Evolutionary conservation across 1,140 invertebrate species (phyloP).

Genomic region (Mizuhopecten yessoensis): DNA sequence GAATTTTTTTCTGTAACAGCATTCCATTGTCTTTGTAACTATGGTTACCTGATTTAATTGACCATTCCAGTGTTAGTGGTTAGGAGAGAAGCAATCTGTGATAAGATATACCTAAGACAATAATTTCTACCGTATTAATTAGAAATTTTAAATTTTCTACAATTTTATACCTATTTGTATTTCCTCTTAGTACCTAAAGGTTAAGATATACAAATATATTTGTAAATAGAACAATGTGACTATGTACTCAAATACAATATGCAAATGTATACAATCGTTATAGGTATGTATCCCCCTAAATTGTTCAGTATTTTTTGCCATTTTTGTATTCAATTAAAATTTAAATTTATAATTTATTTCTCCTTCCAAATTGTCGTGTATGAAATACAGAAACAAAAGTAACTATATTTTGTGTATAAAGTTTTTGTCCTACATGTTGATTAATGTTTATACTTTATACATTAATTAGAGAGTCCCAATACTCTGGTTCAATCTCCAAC

Average conservation of each 20-base stretch:
- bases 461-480: too few species aligned
- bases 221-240: neutral
- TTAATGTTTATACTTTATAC: too few species aligned
- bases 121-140: neutral
- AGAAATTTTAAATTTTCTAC: conserved; percentile 4
- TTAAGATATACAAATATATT: neutral
- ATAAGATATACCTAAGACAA: neutral
- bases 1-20: neutral
- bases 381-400: too few species aligned
- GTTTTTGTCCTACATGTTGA: too few species aligned
- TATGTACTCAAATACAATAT: neutral
- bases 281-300: neutral
- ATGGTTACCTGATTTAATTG: neutral
- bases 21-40: neutral
- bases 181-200: neutral
- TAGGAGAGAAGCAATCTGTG: neutral
- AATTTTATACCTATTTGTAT: conserved; percentile 14
- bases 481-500: too few species aligned
- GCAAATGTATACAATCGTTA: neutral
- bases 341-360: neutral
- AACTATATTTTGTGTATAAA: too few species aligned
- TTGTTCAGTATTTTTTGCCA: neutral
- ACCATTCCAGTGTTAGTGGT: neutral
- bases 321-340: neutral
- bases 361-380: neutral